These are phyloP conservation scores for Montipora foliosa DNA, from an alignment of 64 coral and sea anemone genomes.

Conservation along the genomic window DNA sequence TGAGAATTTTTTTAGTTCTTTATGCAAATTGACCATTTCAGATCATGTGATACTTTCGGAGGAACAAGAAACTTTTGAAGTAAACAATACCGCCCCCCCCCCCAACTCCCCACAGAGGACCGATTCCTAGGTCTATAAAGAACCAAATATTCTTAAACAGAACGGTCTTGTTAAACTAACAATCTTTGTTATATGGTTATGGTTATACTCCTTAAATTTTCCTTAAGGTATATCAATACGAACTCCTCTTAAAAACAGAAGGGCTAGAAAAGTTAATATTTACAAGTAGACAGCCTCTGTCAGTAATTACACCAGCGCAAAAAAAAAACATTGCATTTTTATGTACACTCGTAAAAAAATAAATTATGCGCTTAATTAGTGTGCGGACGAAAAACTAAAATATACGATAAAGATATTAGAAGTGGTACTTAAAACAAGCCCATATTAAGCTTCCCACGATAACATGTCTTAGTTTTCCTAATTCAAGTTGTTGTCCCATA, in stretches of 20 bases:
- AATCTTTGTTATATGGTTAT: not conserved
- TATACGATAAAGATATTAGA: not conserved
- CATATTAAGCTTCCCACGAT: not conserved
- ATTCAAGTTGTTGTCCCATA: not conserved
- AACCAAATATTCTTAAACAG: not conserved
- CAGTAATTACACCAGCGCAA: constrained; percentile 29
- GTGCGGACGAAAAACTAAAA: not conserved
- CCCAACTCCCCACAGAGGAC: too few species aligned
- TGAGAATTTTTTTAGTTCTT: too few species aligned
- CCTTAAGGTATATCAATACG: not conserved
- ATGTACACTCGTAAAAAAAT: constrained; percentile 59
- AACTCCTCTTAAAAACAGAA: constrained; percentile 2
- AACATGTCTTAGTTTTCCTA: not conserved
- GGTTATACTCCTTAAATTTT: not conserved
- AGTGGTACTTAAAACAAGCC: not conserved
- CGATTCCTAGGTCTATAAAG: too few species aligned
- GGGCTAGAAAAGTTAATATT: not conserved
- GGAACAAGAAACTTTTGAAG: too few species aligned
- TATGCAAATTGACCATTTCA: too few species aligned
- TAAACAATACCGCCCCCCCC: too few species aligned
- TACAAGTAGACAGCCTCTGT: constrained; percentile 1
- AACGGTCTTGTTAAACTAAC: not conserved
- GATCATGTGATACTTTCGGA: too few species aligned
- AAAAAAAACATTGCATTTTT: constrained; percentile 33
- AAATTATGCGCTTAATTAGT: constrained; percentile 9